These are phyloP conservation scores for Spodoptera exigua DNA, from an alignment of 2,888 invertebrate genomes.

Conservation along the genomic window DNA sequence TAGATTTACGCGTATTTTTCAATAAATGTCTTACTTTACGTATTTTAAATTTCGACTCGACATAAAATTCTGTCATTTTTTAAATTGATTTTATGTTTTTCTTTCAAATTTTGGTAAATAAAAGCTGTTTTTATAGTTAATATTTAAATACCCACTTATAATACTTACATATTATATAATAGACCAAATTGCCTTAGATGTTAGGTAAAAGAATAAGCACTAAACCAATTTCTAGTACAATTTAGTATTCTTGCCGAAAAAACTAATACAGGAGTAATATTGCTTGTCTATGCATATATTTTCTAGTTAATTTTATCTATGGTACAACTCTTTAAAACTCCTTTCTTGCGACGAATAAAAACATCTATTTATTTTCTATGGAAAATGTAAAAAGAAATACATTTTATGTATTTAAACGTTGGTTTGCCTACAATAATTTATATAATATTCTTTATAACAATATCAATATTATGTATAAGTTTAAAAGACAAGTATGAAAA, in stretches of 20 bases:
- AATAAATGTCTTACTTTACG: conserved; percentile 23
- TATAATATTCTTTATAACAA: too few relatives aligned
- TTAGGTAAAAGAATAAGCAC: conserved; percentile 10
- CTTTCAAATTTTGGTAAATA: background rate
- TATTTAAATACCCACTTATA: background rate
- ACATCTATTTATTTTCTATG: background rate
- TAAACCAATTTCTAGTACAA: conserved; percentile 24
- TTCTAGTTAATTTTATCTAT: too few relatives aligned
- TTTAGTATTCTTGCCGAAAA: conserved; percentile 47
- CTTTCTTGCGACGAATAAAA: conserved; percentile 12
- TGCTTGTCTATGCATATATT: background rate
- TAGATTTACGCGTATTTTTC: conserved; percentile 20
- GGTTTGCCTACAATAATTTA: too few relatives aligned
- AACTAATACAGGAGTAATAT: conserved; percentile 30
- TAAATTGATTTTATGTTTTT: conserved; percentile 1
- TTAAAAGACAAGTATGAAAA: conserved; percentile 11
- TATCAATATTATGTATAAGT: too few relatives aligned
- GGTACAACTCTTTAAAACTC: too few relatives aligned
- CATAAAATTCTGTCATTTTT: conserved; percentile 7
- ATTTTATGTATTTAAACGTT: too few relatives aligned
- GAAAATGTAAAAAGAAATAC: background rate
- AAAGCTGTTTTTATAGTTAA: background rate
- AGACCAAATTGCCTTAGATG: conserved; percentile 7
- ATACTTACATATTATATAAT: background rate
- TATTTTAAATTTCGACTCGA: conserved; percentile 16